Evolutionary conservation across 2,797 vertebrate genomes (phyloP).

Genomic region (Halcyon chelicuti): DNA sequence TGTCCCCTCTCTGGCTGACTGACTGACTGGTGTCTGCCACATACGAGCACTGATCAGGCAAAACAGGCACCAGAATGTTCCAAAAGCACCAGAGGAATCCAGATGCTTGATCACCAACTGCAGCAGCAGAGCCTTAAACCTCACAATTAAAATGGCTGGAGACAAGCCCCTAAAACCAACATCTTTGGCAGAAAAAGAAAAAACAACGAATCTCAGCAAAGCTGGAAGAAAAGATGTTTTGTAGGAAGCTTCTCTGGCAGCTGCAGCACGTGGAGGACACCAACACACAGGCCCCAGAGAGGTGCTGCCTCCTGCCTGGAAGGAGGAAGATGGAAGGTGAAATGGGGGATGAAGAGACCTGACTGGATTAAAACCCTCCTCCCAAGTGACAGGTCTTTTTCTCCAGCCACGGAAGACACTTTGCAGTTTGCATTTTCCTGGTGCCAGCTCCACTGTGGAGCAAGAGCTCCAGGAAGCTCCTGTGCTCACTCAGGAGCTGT

Average conservation of each 20-base stretch:
- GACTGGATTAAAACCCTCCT: not conserved
- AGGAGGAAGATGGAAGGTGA: not conserved
- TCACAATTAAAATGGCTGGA: not conserved
- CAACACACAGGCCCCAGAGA: not conserved
- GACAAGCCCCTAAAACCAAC: not conserved
- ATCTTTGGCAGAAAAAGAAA: not conserved
- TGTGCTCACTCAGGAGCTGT: accelerated
- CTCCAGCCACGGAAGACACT: not conserved
- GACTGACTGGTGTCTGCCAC: not conserved
- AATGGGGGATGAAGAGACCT: not conserved
- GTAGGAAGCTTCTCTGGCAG: not conserved
- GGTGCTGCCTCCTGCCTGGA: not conserved
- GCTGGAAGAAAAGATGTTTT: not conserved
- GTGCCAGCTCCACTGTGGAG: accelerated
- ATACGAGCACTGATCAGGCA: not conserved
- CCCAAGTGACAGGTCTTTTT: not conserved
- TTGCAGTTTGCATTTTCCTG: not conserved
- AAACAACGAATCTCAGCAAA: not conserved
- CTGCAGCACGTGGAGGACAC: not conserved
- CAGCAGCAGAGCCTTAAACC: not conserved
- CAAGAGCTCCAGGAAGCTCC: not conserved
- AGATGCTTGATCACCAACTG: not conserved
- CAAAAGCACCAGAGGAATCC: not conserved
- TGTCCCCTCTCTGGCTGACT: not conserved
- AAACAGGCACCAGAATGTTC: not conserved